Evolutionary conservation across 2,888 invertebrate genomes (phyloP), one percentile per base, ranked within the genome.

Genomic region (Osmoderma eremita): DNA sequence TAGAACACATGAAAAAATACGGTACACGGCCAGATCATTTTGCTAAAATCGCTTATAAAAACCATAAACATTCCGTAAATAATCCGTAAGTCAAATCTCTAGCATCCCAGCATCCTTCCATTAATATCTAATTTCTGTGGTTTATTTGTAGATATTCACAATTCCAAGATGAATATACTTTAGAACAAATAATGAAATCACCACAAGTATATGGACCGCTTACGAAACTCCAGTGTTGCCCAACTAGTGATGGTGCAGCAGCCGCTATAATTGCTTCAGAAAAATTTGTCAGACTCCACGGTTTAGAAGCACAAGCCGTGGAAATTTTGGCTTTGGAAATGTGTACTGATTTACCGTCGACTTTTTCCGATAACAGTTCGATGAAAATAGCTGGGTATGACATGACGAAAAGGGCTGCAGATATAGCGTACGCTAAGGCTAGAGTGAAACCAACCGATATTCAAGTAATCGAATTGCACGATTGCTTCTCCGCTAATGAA

Each of bases 401-500:
- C 76, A 97, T 98, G 97, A 94, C 95, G 0, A 91, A 89, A 74
- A 81, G 87, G 58, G 97, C 97, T 39, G 89, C 94, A 0, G 86
- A 91, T 63, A 88, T 88, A 12, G 80, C 95, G 0, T 96, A 92
- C 75, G 81, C 86, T 5, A 92, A 92, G 79, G 88, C 94, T 54
- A 90, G 90, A 49, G 84, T 89, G 63, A 89, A 86, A 53, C 93
- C 95, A 0, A 85, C 86, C 54, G 94, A 97, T 78, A 91, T 98
- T 1, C 90, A 98, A 83, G 97, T 98, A 0, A 89, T 98, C 4
- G 99, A 99, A 80, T 85, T 99, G 22, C 99, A 99, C 76, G 99
- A 99, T 81, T 99, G 99, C 82, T 99, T 99, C 82, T 96, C 98
- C 4, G 91, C 95, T 4, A 99, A 99, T 81, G 99, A 99, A 81